Evolutionary conservation across 2,113 vertebrate species (phyloP), one percentile per base, ranked within the genome.

Genomic region (Tragelaphus buxtoni): DNA sequence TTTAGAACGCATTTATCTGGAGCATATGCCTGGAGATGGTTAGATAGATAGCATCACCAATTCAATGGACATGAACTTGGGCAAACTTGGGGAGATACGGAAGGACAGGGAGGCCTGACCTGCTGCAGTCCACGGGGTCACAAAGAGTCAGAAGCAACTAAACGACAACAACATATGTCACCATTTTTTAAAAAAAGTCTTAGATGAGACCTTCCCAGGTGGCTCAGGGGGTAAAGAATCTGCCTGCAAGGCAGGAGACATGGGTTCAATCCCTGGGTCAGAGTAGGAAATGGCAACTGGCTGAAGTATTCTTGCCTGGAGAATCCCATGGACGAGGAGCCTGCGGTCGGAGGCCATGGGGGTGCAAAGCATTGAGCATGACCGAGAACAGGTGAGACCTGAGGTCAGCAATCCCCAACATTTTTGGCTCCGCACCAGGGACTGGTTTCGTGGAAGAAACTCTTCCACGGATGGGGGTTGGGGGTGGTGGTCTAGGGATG

Each of bases 301-400:
- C 69, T 26, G 3, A 35, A 26, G 22, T 26, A 7, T 13, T 26
- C 35, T 7, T 12, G 35, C 35, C 22, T 74, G 69, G 69, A 7
- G 35, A 42, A 39, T 24, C 22, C 10, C 20, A 72, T 3, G 69
- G 35, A 72, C 0, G 22, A 72, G 11, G 69, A 26, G 22, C 22
- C 69, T 22, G 69, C 1, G 0, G 35, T 7, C 3, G 0, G 35
- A 42, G 69, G 39, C 69, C 35, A 0, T 2, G 22, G 35, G 69
- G 35, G 3, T 0, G 0, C 20, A 42, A 42, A 42, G 69, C 42
- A 3, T 39, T 22, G 0, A 35, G 35, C 35, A 0, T 42, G 69
- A 42, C 69, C 1, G 0, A 72, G 35, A 35, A 42, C 35, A 74
- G 69, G 13, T 74, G 35, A 74, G 69, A 74, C 69, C 35, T 74